Evolutionary conservation across 2,797 vertebrate species (phyloP).

Genomic region (Rallus crepitans): DNA sequence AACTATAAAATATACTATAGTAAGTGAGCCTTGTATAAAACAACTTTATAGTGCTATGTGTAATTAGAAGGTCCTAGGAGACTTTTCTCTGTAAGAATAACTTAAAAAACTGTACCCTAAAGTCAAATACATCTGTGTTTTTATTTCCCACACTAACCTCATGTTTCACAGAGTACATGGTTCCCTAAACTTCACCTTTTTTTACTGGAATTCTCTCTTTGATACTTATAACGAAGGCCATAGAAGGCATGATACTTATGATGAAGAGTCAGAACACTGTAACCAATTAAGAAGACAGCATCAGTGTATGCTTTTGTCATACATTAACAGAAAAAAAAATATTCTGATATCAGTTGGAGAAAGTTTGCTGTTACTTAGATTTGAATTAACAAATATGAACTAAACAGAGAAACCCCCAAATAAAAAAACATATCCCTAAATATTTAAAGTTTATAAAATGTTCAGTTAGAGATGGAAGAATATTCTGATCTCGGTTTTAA

Average conservation of each 20-base stretch:
- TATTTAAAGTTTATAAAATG: background rate
- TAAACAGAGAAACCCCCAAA: background rate
- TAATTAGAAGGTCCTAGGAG: background rate
- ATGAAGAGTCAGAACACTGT: background rate
- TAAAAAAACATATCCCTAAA: rapidly evolving
- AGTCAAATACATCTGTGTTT: background rate
- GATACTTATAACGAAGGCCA: background rate
- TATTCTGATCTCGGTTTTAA: background rate
- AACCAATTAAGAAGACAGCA: background rate
- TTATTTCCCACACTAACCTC: background rate
- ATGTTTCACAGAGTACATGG: background rate
- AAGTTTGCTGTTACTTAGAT: background rate
- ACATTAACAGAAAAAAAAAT: background rate
- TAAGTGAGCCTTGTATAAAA: background rate
- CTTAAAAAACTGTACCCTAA: rapidly evolving
- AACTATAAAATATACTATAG: background rate
- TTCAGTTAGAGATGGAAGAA: background rate
- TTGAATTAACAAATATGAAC: background rate
- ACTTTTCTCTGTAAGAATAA: background rate
- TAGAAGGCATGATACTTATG: background rate
- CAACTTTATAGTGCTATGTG: rapidly evolving
- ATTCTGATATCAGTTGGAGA: background rate
- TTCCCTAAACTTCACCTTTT: background rate
- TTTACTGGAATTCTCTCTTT: background rate
- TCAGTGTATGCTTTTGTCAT: background rate